Base-by-base conservation (phyloP, 2,888 invertebrate genomes). In the Yponomeuta evonymella region DNA sequence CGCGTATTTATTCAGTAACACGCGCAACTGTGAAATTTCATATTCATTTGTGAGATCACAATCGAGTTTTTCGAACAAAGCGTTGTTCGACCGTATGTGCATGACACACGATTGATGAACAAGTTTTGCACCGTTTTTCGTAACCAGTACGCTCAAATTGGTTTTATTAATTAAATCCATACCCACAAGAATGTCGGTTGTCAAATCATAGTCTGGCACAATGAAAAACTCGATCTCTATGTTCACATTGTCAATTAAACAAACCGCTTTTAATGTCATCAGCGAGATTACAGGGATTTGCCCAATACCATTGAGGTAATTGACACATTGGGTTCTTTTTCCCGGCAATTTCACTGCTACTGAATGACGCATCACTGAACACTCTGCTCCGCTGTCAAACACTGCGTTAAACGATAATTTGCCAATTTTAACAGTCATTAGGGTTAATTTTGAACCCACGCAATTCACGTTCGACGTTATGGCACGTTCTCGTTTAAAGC, bases 301-400 rank as follows among this genome's bases (percentile, higher is more conserved):
- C 2, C 77, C 77, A 5, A 78, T 71, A 2, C 77, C 78, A 12
- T 70, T 75, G 48, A 79, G 73, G 51, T 75, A 75, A 10, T 71
- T 77, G 0, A 75, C 75, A 0, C 0, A 30, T 5, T 72, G 0
- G 9, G 2, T 30, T 70, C 77, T 64, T 73, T 73, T 64, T 0
- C 79, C 79, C 0, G 79, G 78, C 66, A 81, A n/a, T 51, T 71
- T 72, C 0, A 71, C 69, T 0, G 78, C 79, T 0, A 79, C 0
- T 0, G 78, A 76, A 51, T 78, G 78, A 0, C 77, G 72, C 2
- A 79, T 76, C 0, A 79, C 11, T 1, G 79, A 79, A 69, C 78
- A 78, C 48, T 80, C 79, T 0, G 79, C 78, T 0, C 79, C 79
- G 23, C 79, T 79, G 48, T 80, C 79, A 66, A 80, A 79, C 0